Evolutionary conservation across 2,113 vertebrate species (phyloP).

Genomic region (Cebidichthys violaceus): DNA sequence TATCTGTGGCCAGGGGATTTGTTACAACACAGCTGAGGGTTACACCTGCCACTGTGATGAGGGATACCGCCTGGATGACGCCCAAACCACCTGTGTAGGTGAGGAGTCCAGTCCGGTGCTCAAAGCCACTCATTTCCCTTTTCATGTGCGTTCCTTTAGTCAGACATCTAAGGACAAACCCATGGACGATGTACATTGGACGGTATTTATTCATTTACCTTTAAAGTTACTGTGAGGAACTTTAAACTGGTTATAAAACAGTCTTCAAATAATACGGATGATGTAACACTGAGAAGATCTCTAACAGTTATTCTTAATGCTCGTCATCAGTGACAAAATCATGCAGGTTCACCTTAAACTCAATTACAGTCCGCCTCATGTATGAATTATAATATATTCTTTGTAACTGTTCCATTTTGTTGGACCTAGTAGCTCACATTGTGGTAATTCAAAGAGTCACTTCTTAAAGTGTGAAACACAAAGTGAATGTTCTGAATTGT

Average conservation of each 20-base stretch:
- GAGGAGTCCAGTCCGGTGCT: constrained; percentile 63
- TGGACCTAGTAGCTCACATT: not conserved
- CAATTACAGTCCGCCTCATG: too few relatives aligned
- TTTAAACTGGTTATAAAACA: not conserved
- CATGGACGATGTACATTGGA: not conserved
- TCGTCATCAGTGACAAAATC: too few relatives aligned
- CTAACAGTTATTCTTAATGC: not conserved
- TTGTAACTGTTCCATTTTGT: too few relatives aligned
- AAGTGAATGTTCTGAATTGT: not conserved
- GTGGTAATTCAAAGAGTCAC: not conserved
- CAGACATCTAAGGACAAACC: not conserved
- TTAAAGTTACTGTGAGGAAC: not conserved
- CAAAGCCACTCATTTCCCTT: not conserved
- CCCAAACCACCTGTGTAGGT: constrained; percentile 91
- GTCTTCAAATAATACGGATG: not conserved
- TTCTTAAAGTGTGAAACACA: not conserved
- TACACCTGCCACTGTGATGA: constrained; percentile 92
- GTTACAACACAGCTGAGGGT: constrained; percentile 91
- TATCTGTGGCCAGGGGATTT: constrained; percentile 94
- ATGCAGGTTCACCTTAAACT: not conserved
- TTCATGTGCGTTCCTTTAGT: not conserved
- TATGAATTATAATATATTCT: too few relatives aligned
- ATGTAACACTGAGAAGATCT: not conserved
- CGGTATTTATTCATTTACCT: not conserved
- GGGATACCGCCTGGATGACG: constrained; percentile 87